Base-by-base conservation (phyloP, 53 echinoderm and acorn worm genomes). In the Antedon mediterranea region DNA sequence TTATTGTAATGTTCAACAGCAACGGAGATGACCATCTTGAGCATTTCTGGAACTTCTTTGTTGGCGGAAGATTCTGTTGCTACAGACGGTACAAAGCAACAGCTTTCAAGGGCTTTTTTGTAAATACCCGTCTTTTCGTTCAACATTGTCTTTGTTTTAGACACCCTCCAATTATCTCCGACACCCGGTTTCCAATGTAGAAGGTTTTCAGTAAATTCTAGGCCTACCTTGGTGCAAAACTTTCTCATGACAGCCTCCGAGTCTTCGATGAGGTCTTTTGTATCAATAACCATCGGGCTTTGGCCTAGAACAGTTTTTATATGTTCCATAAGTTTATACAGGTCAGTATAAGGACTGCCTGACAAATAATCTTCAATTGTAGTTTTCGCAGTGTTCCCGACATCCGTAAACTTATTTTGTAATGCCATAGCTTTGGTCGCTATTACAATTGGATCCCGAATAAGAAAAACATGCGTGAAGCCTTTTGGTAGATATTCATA, bases 271-370 rank as follows among this genome's bases (percentile, higher is more conserved):
- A 85, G 77, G 71, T 85, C 85, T 23, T 80, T 77, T 5, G 85
- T 31, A 23, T 85, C 85, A 28, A 85, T 85, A 43, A 85, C 43
- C 31, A 85, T 81, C 9, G 85, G 81, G 4, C n/a, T 33, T 0
- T 44, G 79, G 28, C 76, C 85, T 5, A 76, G 13, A 29, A 57
- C 57, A 6, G 7, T 6, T 23, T 57, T 26, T 18, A 57, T 23
- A 18, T 57, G 23, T 57, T 57, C 57, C 23, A 23, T 57, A 8
- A 57, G 57, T 15, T 57, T 57, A 18, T 18, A 57, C 2, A 57
- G 57, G 23, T 57, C 57, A 57, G 57, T 57, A 57, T 11, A 57
- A 57, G 57, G 57, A 57, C 57, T 57, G 23, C 57, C 57, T 3
- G 57, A 8, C 20, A 57, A 18, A 23, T 57, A 57, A 57, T 57